Conservation (phyloP, 1,140 invertebrate species). For the Danaus melanippus region DNA sequence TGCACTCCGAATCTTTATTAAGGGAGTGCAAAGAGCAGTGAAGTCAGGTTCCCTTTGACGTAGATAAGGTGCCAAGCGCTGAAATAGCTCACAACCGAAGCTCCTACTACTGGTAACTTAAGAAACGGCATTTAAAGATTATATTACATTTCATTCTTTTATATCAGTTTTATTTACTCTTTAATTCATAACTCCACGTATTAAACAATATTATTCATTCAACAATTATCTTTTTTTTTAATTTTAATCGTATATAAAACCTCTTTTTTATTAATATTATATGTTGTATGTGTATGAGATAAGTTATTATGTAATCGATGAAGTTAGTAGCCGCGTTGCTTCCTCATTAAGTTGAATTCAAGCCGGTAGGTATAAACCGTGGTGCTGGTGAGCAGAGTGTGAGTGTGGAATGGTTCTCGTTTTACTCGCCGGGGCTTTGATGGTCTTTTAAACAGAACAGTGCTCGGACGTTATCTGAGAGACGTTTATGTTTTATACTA, state of each 20-base stretch:
- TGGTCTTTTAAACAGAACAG: constrained; percentile 45
- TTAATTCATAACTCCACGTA: no score
- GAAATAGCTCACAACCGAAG: constrained; percentile 33
- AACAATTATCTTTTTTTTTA: no score
- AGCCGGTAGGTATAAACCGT: constrained; percentile 45
- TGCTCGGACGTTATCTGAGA: constrained; percentile 21
- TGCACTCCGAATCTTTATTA: constrained; percentile 12
- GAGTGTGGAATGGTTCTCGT: constrained; percentile 56
- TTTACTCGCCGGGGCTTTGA: constrained; percentile 55
- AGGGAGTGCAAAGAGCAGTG: constrained; percentile 19
- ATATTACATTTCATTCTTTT: no score
- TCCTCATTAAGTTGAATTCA: constrained; percentile 56
- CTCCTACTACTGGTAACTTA: constrained; percentile 22
- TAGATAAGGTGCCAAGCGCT: constrained; percentile 44
- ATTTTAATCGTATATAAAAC: no score
- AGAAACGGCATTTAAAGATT: no score
- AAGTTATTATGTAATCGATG: no score
- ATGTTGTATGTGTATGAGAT: no score
- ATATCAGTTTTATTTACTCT: no score
- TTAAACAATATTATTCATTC: no score
- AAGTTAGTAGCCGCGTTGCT: constrained; percentile 27
- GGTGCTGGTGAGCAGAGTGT: constrained; percentile 48
- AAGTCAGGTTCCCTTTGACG: constrained; percentile 22
- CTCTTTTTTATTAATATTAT: no score
- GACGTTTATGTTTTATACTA: not conserved